Conservation (phyloP, 2,888 invertebrate genomes). For the Acanthosepion pharaonis region DNA sequence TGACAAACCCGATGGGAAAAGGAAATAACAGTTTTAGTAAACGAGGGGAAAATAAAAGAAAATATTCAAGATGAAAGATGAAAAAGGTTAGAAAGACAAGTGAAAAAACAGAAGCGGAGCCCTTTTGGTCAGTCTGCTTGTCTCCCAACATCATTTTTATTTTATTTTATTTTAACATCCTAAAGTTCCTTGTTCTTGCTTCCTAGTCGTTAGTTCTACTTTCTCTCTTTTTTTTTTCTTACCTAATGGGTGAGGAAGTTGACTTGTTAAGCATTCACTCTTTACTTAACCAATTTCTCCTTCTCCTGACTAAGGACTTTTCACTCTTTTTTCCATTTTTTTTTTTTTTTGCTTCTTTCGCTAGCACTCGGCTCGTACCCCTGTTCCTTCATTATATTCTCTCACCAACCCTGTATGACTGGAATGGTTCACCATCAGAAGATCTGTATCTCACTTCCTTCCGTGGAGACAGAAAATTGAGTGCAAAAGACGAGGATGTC, state of each 20-base stretch:
- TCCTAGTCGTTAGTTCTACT: not conserved
- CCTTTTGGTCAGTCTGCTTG: not conserved
- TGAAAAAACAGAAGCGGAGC: not conserved
- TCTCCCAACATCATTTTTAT: not conserved
- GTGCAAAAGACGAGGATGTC: constrained; percentile 33
- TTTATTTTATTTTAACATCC: not conserved
- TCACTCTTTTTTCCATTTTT: not conserved
- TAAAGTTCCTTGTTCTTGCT: not conserved
- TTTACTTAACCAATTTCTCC: not conserved
- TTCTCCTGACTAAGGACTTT: constrained; percentile 33
- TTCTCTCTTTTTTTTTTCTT: not conserved
- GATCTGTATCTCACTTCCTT: constrained; percentile 22
- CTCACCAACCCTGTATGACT: constrained; percentile 17
- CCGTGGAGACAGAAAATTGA: not conserved
- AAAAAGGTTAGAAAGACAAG: not conserved
- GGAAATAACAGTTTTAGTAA: not conserved
- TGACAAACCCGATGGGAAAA: not conserved
- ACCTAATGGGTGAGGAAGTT: not conserved
- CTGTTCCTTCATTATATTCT: not conserved
- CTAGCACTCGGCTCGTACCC: not conserved
- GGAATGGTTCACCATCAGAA: not conserved
- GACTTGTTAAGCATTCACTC: not conserved
- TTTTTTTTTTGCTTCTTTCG: not conserved
- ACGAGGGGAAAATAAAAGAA: not conserved
- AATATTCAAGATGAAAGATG: not conserved